phyloP scores from a whole-genome alignment of 2,797 vertebrate genomes.

The Protosalanx chinensis region DNA sequence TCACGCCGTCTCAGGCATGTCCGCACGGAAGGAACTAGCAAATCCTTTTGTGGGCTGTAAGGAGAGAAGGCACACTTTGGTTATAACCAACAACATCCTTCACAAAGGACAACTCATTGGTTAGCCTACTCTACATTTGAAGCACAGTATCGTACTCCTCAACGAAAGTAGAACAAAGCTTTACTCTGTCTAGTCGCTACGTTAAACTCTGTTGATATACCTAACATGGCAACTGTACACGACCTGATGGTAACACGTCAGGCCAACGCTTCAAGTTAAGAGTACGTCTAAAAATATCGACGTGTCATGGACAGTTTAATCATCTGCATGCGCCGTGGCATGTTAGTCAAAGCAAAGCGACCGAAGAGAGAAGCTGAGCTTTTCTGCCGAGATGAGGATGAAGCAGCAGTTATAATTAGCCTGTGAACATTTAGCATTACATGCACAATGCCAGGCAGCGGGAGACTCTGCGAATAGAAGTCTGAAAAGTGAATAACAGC shows the following conservation, averaged over 20 bases:
- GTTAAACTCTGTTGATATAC: neutral
- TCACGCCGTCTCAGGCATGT: slow-evolving; percentile 96
- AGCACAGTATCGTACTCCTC: neutral
- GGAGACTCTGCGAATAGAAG: too few species aligned
- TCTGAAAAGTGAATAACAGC: too few species aligned
- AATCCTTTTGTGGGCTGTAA: slow-evolving; percentile 98
- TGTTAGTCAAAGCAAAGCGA: neutral
- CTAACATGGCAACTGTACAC: neutral
- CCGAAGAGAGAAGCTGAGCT: neutral
- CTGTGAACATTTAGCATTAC: too few species aligned
- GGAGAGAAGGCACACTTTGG: slow-evolving; percentile 19
- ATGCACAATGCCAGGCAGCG: too few species aligned
- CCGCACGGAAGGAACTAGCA: slow-evolving; percentile 97
- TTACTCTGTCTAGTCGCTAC: too few species aligned
- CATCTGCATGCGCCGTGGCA: neutral
- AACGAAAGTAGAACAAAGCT: too few species aligned
- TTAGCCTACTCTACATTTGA: neutral
- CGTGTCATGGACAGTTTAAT: neutral
- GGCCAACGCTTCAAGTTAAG: neutral
- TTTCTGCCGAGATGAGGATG: neutral
- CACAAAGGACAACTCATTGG: neutral
- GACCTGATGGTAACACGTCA: neutral
- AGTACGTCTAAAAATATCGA: neutral
- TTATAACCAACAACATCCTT: neutral
- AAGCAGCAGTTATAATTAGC: neutral